Evolutionary conservation across 1,140 invertebrate genomes (phyloP), one percentile per base, ranked within the genome.

Genomic region (Drosophila novamexicana): DNA sequence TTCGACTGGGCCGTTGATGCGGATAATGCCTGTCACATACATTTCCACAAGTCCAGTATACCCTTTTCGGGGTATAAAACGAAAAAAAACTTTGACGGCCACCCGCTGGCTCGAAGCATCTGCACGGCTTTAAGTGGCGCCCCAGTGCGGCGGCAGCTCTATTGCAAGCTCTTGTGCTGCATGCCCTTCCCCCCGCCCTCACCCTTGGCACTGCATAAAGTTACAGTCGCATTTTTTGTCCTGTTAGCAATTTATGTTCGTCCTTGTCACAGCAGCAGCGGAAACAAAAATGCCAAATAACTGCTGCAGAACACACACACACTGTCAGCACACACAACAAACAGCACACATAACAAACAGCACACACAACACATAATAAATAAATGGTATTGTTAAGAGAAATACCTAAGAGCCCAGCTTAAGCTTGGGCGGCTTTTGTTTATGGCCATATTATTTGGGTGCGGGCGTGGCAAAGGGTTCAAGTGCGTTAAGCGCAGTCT

Each of bases 201-300:
- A 5, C 50, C 6, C 6, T 29, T 29, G 42, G 52, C 57, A 14
- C 45, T 73, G 76, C 77, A 71, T 49, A 63, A 68, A 71, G 53
- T 68, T 75, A 37, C 62, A 68, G 44, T 78, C 65, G 72, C 66
- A 78, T 75, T 71, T 44, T 9, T 14, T 22, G 56, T 44, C 65
- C 63, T 88, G 83, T 83, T 68, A 77, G 83, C 79, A 88, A 82
- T 86, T 82, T 82, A 79, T 83, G 59, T 57, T 52, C 64, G 83
- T 86, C 83, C 83, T 86, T 79, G 74, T 53, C 47, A 39, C 39
- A 75, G 74, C 53, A 45, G 10, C 6, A 37, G 18, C 77, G 75
- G 79, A 78, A 67, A 70, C 69, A 66, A 69, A 86, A 79, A 79
- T 76, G 64, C 61, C 67, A 76, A 82, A 85, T 70, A 68, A 72